Conservation (phyloP, 2,797 vertebrate genomes). For the Chloroceryle amazona region DNA sequence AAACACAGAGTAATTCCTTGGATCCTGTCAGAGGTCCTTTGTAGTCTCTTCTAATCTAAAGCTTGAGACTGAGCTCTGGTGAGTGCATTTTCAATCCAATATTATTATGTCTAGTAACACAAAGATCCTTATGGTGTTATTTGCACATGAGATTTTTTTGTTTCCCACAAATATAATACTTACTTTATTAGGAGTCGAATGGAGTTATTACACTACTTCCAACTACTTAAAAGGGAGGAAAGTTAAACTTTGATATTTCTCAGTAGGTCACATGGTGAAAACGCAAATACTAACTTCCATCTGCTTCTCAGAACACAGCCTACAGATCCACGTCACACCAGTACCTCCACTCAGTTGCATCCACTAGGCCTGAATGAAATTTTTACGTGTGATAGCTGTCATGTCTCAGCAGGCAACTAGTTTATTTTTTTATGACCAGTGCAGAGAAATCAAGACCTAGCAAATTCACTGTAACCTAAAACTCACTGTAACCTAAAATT, state of each 20-base stretch:
- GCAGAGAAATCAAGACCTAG: background rate
- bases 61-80: background rate
- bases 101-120: background rate
- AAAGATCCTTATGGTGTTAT: background rate
- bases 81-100: background rate
- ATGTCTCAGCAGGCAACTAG: background rate
- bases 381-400: background rate
- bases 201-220: background rate
- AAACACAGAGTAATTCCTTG: background rate
- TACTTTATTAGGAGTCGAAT: background rate
- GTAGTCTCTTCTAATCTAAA: background rate
- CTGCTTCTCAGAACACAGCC: background rate
- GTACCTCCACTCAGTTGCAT: background rate
- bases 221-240: background rate
- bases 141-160: background rate
- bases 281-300: background rate
- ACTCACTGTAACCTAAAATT: background rate
- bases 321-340: background rate
- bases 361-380: background rate
- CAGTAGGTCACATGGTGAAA: background rate
- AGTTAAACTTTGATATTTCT: background rate
- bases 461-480: background rate
- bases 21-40: background rate
- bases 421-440: background rate
- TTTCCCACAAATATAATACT: background rate